phyloP scores from a whole-genome alignment of 1,140 invertebrate genomes.

The Episyrphus balteatus region DNA sequence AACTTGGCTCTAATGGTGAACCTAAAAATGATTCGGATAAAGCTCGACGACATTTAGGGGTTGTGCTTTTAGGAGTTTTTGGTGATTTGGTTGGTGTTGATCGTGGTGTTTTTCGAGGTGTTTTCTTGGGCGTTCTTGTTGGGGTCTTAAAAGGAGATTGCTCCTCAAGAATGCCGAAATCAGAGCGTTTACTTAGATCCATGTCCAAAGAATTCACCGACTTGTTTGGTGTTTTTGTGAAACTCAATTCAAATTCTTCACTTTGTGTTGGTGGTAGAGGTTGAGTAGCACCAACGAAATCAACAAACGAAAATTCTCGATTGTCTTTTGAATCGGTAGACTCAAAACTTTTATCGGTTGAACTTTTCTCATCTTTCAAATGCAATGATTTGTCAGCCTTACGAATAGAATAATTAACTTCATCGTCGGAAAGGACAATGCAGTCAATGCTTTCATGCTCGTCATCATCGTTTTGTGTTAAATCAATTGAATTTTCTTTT shows the following conservation, averaged over 20 bases:
- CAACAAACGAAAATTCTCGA: neutral
- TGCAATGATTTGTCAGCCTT: constrained; percentile 18
- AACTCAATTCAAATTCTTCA: constrained; percentile 3
- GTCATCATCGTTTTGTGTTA: constrained; percentile 4
- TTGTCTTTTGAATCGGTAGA: neutral
- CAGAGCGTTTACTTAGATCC: constrained; percentile 21
- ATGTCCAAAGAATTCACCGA: constrained; percentile 11
- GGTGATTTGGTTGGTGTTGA: too few species aligned
- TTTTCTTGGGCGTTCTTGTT: neutral
- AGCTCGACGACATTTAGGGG: too few species aligned
- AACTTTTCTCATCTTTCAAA: neutral
- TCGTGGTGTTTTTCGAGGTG: neutral
- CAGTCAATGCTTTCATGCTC: constrained; percentile 9
- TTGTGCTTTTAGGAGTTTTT: too few species aligned
- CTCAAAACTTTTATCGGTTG: too few species aligned
- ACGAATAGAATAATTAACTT: constrained; percentile 35
- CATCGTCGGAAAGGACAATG: constrained; percentile 28
- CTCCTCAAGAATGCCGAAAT: constrained; percentile 29
- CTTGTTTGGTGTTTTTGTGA: neutral
- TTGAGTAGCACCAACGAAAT: neutral
- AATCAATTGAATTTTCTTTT: neutral
- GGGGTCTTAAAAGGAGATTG: constrained; percentile 11
- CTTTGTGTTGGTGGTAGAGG: neutral
- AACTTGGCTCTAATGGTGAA: constrained; percentile 9
- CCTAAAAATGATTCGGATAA: constrained; percentile 20